Evolutionary conservation across 2,113 vertebrate species (phyloP).

Genomic region (Riparia riparia): DNA sequence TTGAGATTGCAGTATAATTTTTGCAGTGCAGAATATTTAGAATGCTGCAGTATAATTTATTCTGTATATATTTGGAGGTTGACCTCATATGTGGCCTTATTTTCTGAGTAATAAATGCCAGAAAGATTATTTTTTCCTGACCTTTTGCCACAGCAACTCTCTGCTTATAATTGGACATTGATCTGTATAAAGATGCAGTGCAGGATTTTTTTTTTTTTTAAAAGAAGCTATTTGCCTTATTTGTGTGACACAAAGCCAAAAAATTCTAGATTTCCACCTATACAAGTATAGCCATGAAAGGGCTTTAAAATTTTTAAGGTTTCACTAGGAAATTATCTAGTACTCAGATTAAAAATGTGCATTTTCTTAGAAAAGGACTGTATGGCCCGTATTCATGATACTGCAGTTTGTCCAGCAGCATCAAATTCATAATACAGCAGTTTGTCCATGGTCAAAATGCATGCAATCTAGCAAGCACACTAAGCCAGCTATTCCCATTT

Average conservation of each 20-base stretch:
- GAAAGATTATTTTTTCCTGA: conserved; percentile 57
- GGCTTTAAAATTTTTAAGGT: neutral
- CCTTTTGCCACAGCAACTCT: conserved; percentile 50
- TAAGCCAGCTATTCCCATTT: neutral
- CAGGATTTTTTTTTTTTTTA: neutral
- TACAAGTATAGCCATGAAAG: neutral
- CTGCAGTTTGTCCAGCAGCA: neutral
- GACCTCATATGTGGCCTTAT: conserved; percentile 69
- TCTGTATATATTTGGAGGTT: conserved; percentile 66
- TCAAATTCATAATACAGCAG: neutral
- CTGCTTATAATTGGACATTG: conserved; percentile 71
- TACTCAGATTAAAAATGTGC: neutral
- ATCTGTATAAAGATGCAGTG: conserved; percentile 47
- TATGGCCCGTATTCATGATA: neutral
- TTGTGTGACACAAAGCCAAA: neutral
- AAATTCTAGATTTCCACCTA: neutral
- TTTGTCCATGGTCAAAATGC: neutral
- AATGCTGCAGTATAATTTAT: conserved; percentile 65
- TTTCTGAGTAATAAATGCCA: conserved; percentile 64
- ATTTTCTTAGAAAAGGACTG: neutral
- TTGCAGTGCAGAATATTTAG: conserved; percentile 27
- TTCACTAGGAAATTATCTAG: neutral
- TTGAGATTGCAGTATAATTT: conserved; percentile 27
- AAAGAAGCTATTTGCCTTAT: neutral
- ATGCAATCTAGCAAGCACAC: neutral